Percentiles rank a stretch among this genome's conserved stretches.
Conservation (phyloP, 2,888 invertebrate genomes). For the Callosobruchus maculatus region DNA sequence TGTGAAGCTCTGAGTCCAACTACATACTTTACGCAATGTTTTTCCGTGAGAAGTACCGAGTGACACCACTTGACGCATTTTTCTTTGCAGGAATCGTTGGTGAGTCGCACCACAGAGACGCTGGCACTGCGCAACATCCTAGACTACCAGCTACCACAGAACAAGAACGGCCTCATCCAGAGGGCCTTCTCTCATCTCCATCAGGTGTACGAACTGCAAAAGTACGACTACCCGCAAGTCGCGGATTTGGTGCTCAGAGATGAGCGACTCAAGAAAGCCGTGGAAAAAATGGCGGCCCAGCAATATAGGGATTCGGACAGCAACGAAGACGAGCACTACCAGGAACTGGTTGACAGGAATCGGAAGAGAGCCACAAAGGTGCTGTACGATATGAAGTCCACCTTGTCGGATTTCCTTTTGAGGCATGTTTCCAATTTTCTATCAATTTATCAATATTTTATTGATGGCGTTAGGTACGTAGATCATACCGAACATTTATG, state of each 20-base stretch:
- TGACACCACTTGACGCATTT: no score
- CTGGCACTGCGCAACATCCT: constrained; percentile 58
- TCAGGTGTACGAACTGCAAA: constrained; percentile 63
- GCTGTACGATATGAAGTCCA: constrained; percentile 75
- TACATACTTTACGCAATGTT: no score
- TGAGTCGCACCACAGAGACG: constrained; percentile 53
- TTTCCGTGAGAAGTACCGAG: no score
- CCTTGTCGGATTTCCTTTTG: constrained; percentile 69
- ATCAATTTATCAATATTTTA: background rate
- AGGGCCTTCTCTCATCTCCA: constrained; percentile 62
- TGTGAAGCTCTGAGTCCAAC: no score
- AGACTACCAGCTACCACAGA: constrained; percentile 54
- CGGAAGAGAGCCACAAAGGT: constrained; percentile 66
- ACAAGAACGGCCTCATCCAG: constrained; percentile 57
- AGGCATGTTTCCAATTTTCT: constrained; percentile 45
- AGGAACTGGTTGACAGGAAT: constrained; percentile 57
- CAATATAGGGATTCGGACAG: constrained; percentile 41
- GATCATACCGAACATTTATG: no score
- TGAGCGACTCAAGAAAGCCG: constrained; percentile 65
- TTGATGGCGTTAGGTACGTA: no score
- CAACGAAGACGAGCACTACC: constrained; percentile 50
- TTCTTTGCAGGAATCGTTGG: constrained; percentile 62
- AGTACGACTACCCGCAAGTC: constrained; percentile 67
- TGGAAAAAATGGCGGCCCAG: constrained; percentile 65
- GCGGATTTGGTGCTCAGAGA: constrained; percentile 62